phyloP scores from a whole-genome alignment of 2,797 vertebrate genomes.

The Neostethus bicornis region DNA sequence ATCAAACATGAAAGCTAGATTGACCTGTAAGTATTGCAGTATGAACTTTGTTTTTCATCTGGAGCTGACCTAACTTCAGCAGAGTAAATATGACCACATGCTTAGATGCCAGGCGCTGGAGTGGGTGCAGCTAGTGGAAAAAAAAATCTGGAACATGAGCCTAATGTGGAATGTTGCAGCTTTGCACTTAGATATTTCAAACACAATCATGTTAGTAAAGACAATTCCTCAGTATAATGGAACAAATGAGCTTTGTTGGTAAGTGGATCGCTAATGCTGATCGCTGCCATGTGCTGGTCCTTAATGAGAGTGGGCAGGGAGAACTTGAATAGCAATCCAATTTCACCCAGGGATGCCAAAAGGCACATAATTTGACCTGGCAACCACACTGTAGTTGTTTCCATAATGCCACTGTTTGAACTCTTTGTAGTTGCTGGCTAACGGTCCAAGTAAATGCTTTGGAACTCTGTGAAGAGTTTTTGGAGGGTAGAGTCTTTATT shows the following conservation, averaged over 20 bases:
- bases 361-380: slow-evolving; percentile 32
- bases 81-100: slow-evolving; percentile 45
- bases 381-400: slow-evolving; percentile 22
- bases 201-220: slow-evolving; percentile 37
- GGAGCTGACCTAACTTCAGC: slow-evolving; percentile 22
- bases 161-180: slow-evolving; percentile 13
- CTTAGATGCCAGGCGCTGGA: slow-evolving; percentile 44
- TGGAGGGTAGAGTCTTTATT: slow-evolving; percentile 53
- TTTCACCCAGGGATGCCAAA: slow-evolving; percentile 47
- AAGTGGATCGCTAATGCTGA: slow-evolving; percentile 29
- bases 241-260: slow-evolving; percentile 33
- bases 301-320: slow-evolving; percentile 29
- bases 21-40: slow-evolving; percentile 26
- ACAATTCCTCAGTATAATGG: slow-evolving; percentile 27
- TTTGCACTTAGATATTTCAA: slow-evolving; percentile 9
- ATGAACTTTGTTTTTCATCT: slow-evolving; percentile 16
- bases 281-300: slow-evolving; percentile 21
- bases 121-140: slow-evolving; percentile 19
- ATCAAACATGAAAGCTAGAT: slow-evolving; percentile 19
- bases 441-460: slow-evolving; percentile 34
- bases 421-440: slow-evolving; percentile 14
- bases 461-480: slow-evolving; percentile 54
- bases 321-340: slow-evolving; percentile 36
- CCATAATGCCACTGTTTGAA: slow-evolving; percentile 41
- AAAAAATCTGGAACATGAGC: slow-evolving; percentile 13